These are phyloP conservation scores for Hoplostethus mediterraneus DNA, from an alignment of 2,797 vertebrate species.

Conservation along the genomic window DNA sequence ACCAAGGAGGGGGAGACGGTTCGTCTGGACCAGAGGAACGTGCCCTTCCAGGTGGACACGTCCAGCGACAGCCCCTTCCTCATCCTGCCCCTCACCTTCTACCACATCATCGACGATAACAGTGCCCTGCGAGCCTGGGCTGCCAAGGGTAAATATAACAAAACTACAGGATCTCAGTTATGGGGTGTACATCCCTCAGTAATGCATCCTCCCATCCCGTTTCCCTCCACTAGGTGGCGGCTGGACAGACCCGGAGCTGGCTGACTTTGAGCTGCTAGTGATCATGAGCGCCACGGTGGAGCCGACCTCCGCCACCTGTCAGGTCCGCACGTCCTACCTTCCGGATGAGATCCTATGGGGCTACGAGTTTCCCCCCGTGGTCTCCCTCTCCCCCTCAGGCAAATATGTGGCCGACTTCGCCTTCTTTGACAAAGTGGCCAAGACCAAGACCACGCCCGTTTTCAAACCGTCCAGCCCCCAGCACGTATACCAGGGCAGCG, in stretches of 20 bases:
- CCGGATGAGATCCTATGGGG: conserved; percentile 97
- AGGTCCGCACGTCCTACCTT: conserved; percentile 93
- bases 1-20: conserved; percentile 94
- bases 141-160: conserved; percentile 71
- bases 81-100: conserved; percentile 96
- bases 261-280: conserved; percentile 93
- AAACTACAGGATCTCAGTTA: too few relatives aligned
- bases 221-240: conserved; percentile 67
- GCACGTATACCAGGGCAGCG: conserved; percentile 69
- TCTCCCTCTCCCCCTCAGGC: conserved; percentile 92
- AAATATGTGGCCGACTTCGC: conserved; percentile 95
- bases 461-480: conserved; percentile 81
- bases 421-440: conserved; percentile 93
- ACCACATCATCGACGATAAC: conserved; percentile 91
- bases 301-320: conserved; percentile 93
- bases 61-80: conserved; percentile 97
- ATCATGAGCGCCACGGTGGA: conserved; percentile 94
- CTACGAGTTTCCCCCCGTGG: conserved; percentile 93
- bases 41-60: conserved; percentile 94
- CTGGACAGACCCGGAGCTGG: conserved; percentile 78
- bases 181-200: background rate
- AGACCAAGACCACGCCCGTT: conserved; percentile 80
- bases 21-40: conserved; percentile 93
- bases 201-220: background rate
- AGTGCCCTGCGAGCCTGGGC: conserved; percentile 90